Conservation (phyloP, 2,888 invertebrate species). For the Erebia epiphron region DNA sequence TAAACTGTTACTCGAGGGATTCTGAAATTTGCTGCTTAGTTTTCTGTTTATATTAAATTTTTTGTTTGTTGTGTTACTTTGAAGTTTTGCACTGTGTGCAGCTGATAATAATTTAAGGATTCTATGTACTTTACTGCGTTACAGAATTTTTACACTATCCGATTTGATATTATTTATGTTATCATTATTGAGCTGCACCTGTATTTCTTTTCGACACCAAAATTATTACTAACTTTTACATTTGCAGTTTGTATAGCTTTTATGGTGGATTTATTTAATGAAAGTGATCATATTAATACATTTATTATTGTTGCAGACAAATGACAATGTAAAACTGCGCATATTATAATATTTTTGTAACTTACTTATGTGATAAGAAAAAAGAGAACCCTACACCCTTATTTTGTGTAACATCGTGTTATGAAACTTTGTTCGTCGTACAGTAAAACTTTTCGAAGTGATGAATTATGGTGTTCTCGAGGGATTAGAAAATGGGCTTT, state of each 20-base stretch:
- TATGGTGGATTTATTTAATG: too few species aligned
- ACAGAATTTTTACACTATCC: neutral
- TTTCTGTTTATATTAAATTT: constrained; percentile 14
- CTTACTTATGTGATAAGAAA: neutral
- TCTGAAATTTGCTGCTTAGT: constrained; percentile 8
- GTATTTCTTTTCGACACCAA: too few species aligned
- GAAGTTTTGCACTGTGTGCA: neutral
- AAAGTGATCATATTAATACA: too few species aligned
- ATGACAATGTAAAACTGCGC: neutral
- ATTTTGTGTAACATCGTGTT: constrained; percentile 48
- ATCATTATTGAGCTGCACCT: too few species aligned
- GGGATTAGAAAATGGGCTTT: constrained; percentile 5
- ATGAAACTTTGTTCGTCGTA: constrained; percentile 59
- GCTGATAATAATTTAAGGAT: neutral
- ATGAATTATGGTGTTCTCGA: constrained; percentile 13
- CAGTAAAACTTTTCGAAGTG: constrained; percentile 47
- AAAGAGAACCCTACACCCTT: neutral
- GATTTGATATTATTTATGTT: too few species aligned
- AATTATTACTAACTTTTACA: too few species aligned
- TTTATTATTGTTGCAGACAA: neutral
- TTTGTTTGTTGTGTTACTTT: neutral
- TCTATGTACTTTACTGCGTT: neutral
- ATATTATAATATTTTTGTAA: neutral
- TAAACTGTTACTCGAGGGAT: constrained; percentile 16
- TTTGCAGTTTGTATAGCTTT: too few species aligned